Conservation (phyloP, 2,113 vertebrate species). For the Phyllostomus discolor region DNA sequence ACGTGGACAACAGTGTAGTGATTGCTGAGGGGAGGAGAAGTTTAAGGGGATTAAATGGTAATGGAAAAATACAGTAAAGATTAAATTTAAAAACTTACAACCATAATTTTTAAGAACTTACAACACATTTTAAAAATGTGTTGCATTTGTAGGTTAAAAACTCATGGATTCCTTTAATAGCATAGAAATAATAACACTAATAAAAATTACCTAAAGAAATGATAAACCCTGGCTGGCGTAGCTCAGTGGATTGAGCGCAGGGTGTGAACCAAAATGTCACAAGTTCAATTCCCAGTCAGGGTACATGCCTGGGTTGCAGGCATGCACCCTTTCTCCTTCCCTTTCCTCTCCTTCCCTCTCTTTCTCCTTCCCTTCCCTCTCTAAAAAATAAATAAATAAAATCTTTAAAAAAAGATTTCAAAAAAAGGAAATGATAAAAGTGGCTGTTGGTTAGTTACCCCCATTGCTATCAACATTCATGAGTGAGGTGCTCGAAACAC, state of each 20-base stretch:
- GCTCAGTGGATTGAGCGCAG: no score
- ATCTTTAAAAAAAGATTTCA: background rate
- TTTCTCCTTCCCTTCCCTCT: no score
- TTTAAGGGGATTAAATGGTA: no score
- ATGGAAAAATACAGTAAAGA: no score
- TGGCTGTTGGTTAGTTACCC: background rate
- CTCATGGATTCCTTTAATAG: background rate
- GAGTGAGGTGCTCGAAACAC: background rate
- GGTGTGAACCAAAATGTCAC: no score
- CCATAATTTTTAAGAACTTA: background rate
- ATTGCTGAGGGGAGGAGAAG: no score
- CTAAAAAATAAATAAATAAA: no score
- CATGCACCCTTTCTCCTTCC: no score
- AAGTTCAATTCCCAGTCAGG: no score
- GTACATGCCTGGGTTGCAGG: no score
- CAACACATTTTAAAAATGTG: background rate
- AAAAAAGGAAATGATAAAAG: background rate
- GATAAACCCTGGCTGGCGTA: background rate
- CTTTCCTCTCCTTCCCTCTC: no score
- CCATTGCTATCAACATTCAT: background rate
- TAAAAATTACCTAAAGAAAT: background rate
- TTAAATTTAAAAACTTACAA: background rate
- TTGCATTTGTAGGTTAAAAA: background rate
- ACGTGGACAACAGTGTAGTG: no score
- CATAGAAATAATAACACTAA: background rate